phyloP scores from a whole-genome alignment of 2,888 invertebrate genomes.

The Leuctra nigra region DNA sequence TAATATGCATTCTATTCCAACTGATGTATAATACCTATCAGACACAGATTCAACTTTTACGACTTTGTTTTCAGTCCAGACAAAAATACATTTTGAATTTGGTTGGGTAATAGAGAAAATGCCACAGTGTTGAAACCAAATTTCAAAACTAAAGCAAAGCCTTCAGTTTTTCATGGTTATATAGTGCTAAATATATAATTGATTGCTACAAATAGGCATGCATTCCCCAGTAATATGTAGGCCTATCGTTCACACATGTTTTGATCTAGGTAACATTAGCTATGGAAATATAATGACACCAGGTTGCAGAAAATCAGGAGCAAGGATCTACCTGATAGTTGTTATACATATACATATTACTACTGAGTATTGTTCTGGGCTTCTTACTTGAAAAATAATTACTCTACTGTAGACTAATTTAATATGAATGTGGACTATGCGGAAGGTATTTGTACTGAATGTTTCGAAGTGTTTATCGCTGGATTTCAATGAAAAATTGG shows the following conservation, averaged over 20 bases:
- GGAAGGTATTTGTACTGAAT: slow-evolving; percentile 27
- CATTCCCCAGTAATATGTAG: background rate
- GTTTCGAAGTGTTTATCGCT: slow-evolving; percentile 23
- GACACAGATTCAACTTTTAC: too few relatives aligned
- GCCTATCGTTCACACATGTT: slow-evolving; percentile 5
- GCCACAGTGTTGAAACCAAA: background rate
- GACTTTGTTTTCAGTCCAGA: too few relatives aligned
- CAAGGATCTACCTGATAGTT: background rate
- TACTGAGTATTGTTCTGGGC: slow-evolving; percentile 22
- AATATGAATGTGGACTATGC: slow-evolving; percentile 12
- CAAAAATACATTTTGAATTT: too few relatives aligned
- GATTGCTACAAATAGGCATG: slow-evolving; percentile 1
- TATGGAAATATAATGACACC: background rate
- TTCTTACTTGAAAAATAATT: slow-evolving; percentile 21
- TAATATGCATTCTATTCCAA: too few relatives aligned
- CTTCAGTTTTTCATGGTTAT: background rate
- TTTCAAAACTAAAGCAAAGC: slow-evolving; percentile 2
- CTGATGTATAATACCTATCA: too few relatives aligned
- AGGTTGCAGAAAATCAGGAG: slow-evolving; percentile 1
- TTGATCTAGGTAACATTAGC: background rate
- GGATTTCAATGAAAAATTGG: slow-evolving; percentile 20
- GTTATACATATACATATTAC: background rate
- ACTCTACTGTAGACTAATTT: slow-evolving; percentile 12
- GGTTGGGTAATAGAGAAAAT: too few relatives aligned
- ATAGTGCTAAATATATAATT: background rate